A percentile compares a stretch with the other conserved stretches of the same genome.
Evolutionary conservation across 2,797 vertebrate species (phyloP).

Genomic region (Garrulus glandarius): DNA sequence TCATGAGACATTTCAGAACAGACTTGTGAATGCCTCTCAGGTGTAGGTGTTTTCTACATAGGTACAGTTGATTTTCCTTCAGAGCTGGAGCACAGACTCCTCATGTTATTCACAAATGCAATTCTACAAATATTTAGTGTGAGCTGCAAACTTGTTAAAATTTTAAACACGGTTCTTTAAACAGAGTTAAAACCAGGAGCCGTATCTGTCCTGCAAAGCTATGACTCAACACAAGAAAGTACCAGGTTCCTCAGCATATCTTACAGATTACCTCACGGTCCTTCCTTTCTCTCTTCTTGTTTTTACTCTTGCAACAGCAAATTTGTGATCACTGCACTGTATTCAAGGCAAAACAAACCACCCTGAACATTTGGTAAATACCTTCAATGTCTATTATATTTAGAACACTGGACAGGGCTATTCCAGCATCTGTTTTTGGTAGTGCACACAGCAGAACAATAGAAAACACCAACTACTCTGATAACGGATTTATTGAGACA

Average conservation of each 20-base stretch:
- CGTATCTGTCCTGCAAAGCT: not conserved
- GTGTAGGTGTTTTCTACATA: not conserved
- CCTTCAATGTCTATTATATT: not conserved
- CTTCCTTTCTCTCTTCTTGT: not conserved
- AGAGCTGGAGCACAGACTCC: not conserved
- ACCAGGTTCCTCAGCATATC: not conserved
- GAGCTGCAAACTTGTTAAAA: not conserved
- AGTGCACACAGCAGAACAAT: not conserved
- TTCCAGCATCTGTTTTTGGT: slow-evolving; percentile 41
- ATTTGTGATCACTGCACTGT: not conserved
- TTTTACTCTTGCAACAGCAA: not conserved
- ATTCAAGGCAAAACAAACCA: slow-evolving; percentile 23
- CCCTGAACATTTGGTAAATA: not conserved
- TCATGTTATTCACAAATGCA: not conserved
- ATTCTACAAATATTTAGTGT: not conserved
- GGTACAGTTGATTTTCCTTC: not conserved
- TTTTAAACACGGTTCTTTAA: not conserved
- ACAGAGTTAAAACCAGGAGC: not conserved
- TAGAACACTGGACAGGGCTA: slow-evolving; percentile 25
- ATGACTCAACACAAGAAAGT: not conserved
- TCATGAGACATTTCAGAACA: not conserved
- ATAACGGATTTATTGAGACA: not conserved
- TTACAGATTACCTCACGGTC: not conserved
- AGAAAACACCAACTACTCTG: slow-evolving; percentile 14
- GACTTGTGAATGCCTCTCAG: not conserved